phyloP scores from a whole-genome alignment of 1,140 invertebrate genomes.

The Lordiphosa stackelbergi region DNA sequence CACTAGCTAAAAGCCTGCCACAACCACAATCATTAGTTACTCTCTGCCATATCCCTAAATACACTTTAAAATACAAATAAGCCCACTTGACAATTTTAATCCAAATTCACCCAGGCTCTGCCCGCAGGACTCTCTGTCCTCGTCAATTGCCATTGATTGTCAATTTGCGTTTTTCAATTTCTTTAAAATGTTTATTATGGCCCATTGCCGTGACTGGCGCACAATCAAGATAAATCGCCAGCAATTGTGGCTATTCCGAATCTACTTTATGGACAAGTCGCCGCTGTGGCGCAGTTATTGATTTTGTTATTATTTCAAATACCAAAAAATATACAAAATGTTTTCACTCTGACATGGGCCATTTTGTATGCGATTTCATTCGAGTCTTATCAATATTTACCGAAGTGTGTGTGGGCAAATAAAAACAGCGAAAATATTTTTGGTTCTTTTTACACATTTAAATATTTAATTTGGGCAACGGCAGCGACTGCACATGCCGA shows the following conservation, averaged over 20 bases:
- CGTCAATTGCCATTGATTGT: conserved; percentile 29
- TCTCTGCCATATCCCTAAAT: conserved; percentile 35
- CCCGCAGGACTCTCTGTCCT: not conserved
- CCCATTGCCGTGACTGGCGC: conserved; percentile 40
- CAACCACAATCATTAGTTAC: conserved; percentile 37
- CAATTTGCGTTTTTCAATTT: conserved; percentile 47
- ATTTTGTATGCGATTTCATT: conserved; percentile 40
- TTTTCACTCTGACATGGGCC: conserved; percentile 10
- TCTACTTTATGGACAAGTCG: conserved; percentile 59
- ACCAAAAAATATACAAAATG: conserved; percentile 42
- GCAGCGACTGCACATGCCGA: conserved; percentile 10
- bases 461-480: conserved; percentile 63
- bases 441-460: conserved; percentile 48
- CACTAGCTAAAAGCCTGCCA: conserved; percentile 20
- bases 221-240: conserved; percentile 71
- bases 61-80: conserved; percentile 35
- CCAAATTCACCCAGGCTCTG: not conserved
- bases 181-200: conserved; percentile 53
- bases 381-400: conserved; percentile 27
- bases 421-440: conserved; percentile 50
- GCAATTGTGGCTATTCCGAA: conserved; percentile 57
- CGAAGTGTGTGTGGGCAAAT: conserved; percentile 26
- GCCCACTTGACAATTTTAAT: conserved; percentile 30
- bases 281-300: conserved; percentile 61
- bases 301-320: conserved; percentile 67